Percentiles rank a stretch among this genome's conserved stretches.
Evolutionary conservation across 30 jellyfish, hydroid and myxozoan species (phyloP).

Genomic region (Mastigias papua): DNA sequence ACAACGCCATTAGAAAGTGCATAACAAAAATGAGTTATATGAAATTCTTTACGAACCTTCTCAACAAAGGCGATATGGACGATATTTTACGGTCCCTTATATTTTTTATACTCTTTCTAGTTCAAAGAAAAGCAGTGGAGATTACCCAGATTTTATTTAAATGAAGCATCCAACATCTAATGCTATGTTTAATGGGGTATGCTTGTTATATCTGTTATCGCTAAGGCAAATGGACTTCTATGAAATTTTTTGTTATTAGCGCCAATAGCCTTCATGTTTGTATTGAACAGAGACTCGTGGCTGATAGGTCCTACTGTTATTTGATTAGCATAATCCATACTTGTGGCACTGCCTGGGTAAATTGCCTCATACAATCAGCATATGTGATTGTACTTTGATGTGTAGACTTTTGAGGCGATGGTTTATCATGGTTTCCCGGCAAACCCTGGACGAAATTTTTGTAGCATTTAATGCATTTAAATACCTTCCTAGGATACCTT

Average conservation of each 20-base stretch:
- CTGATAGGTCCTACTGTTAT: not conserved
- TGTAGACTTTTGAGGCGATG: too few relatives aligned
- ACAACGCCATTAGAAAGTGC: too few relatives aligned
- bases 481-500: not conserved
- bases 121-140: not conserved
- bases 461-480: too few relatives aligned
- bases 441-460: too few relatives aligned
- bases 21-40: too few relatives aligned
- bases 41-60: not conserved
- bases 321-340: not conserved
- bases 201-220: too few relatives aligned
- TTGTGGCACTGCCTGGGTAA: not conserved
- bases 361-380: too few relatives aligned
- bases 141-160: not conserved
- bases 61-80: not conserved
- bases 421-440: too few relatives aligned
- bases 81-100: not conserved
- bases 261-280: not conserved
- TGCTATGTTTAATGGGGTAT: not conserved
- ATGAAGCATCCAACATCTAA: conserved; percentile 2
- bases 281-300: not conserved
- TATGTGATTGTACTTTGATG: too few relatives aligned
- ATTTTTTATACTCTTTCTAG: not conserved
- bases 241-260: not conserved
- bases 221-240: not conserved